Base-by-base conservation (phyloP, 92 coral and sea anemone species). In the Epizoanthus illoricatus region DNA sequence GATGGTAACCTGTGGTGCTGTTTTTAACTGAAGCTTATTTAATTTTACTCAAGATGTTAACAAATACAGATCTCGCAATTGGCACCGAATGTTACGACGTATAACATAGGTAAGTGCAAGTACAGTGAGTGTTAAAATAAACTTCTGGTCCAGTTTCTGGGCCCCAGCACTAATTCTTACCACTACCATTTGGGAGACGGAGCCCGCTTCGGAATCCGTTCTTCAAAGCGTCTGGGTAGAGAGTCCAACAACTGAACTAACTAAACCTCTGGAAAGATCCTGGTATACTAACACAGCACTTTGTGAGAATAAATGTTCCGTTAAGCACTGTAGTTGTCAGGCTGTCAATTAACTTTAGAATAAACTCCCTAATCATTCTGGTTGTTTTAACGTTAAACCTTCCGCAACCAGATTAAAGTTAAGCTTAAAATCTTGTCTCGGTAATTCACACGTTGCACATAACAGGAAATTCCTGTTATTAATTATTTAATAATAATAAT, bases 21-120 rank as follows among this genome's bases (percentile, higher is more conserved):
- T 52, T 81, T 75, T 87, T 76, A 89, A 79, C 90, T 80, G 89
- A 86, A 87, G 84, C 88, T 93, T 86, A 81, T 91, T 87, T 93
- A 91, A 91, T 93, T 88, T 92, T 85, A 88, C 93, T 93, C 89
- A 93, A 93, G 97, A 93, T 93, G 79, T 86, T 93, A 88, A 91
- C 94, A 87, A 93, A 91, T 83, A 87, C 97, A 88, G 97, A 93
- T 85, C 94, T 93, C 87, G 85, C 94, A 83, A 90, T 93, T 87
- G 97, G 97, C 80, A 91, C 97, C 84, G 97, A 93, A 76, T 93
- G 94, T 91, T 92, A 87, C 94, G 97, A 93, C 92, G 97, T 93
- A 84, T 93, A 88, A 85, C 92, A 80, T 79, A 73, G 79, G 80
- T 68, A 83, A 62, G 79, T 84, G 87, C 71, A 81, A 90, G 69